Base-by-base conservation (phyloP, 2,113 vertebrate species). In the Mellivora capensis region DNA sequence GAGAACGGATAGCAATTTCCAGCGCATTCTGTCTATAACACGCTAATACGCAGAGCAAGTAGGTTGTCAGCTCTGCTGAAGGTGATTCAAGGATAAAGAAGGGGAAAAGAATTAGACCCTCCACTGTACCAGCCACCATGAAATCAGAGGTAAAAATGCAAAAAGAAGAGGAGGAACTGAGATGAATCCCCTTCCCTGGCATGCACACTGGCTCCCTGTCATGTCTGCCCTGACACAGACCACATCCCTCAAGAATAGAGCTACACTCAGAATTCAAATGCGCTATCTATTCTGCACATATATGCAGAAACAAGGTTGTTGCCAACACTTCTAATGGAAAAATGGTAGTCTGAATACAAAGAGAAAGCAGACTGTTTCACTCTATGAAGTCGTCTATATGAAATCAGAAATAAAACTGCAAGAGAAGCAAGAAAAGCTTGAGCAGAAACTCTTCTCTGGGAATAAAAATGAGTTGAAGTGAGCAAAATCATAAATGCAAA, bases 401-500 rank as follows among this genome's bases (percentile, higher is more conserved):
- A 96, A 98, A 97, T 98, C 96, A 91, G 96, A 97, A 97, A 97
- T 97, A 96, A 97, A 98, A 98, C 84, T 95, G 96, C 96, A 97
- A 96, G 97, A 95, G 95, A 96, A 96, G 97, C 98, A 96, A 93
- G 96, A 97, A 97, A 87, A 96, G 62, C 80, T 54, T n/a, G 62
- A 95, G 94, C 76, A 88, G 77, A 92, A 97, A 97, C 94, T 96
- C 92, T 96, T 97, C 92, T 95, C 96, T 97, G 96, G 71, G 97
- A 97, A 96, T 86, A 96, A 97, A 97, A 98, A 96, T 93, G 84
- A 98, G 95, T 95, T 17, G 83, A 97, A 96, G 90, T 82, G 97
- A 97, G 96, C 87, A 97, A 97, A 97, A 97, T 97, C 96, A 97
- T 96, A 96, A 97, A 98, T 97, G 97, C 95, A 97, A 97, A 97